Conservation (phyloP, 1,140 invertebrate species). For the Drusus annulatus region DNA sequence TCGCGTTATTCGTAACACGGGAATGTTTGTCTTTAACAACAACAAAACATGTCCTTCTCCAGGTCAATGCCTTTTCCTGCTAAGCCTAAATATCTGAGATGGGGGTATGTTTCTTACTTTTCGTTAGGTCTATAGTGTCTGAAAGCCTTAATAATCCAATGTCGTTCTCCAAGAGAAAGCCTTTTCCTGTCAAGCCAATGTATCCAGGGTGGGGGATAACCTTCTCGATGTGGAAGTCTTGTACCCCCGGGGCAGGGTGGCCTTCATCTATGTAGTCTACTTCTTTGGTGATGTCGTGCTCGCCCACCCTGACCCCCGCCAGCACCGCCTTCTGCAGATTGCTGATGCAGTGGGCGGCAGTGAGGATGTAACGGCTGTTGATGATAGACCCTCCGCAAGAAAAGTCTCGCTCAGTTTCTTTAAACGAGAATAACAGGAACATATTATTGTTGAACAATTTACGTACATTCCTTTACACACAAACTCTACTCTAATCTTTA, state of each 20-base stretch:
- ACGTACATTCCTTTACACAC: too few relatives aligned
- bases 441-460: too few relatives aligned
- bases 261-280: constrained; percentile 73
- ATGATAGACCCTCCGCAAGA: constrained; percentile 79
- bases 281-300: constrained; percentile 73
- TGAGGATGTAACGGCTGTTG: constrained; percentile 77
- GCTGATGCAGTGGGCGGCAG: constrained; percentile 79
- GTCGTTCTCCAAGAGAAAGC: constrained; percentile 70
- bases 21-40: constrained; percentile 78
- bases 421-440: not conserved
- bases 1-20: too few relatives aligned
- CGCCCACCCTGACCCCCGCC: constrained; percentile 74
- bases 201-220: constrained; percentile 67
- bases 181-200: constrained; percentile 59
- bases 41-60: not conserved
- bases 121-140: constrained; percentile 69
- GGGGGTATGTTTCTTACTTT: not conserved
- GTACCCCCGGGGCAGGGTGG: constrained; percentile 71
- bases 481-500: too few relatives aligned
- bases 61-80: not conserved
- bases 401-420: not conserved
- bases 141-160: constrained; percentile 76
- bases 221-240: constrained; percentile 70
- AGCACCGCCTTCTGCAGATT: constrained; percentile 62
- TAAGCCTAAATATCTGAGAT: too few relatives aligned